Base-by-base conservation (phyloP, 2,797 vertebrate species). In the Falco peregrinus region DNA sequence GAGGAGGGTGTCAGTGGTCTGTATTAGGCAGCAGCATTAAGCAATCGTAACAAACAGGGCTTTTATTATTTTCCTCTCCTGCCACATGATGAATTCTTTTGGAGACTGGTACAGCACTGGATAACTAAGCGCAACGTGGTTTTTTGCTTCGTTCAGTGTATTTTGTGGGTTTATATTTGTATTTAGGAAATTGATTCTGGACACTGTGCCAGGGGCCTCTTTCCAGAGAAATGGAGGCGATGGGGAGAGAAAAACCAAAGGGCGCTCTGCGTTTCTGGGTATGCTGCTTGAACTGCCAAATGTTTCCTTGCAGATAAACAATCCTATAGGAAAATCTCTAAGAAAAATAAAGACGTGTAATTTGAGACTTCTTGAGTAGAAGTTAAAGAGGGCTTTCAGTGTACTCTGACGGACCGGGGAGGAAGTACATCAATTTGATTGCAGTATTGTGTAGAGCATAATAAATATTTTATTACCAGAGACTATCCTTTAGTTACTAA, bases 341-440 rank as follows among this genome's bases (percentile, higher is more conserved):
- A 86, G 84, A 50, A 86, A 94, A 91, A 84, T 57, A 50, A 78
- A 86, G 67, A 45, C 88, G 19, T 77, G 50, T 94, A 93, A 89
- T 54, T 33, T 74, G 95, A 95, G 95, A 87, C 79, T 87, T 70
- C 47, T 51, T 1, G 37, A 71, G 73, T n/a, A 63, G 83, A 65
- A 87, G 86, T 93, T 93, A 76, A 74, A 95, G 85, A 90, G 76
- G 87, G 65, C 70, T 96, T 77, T 75, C 86, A 63, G 91, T 87
- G 71, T 75, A 41, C 91, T 77, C 84, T 84, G 85, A 94, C 87
- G 91, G 84, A 64, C 37, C 71, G 57, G 87, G 74, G 61, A 64
- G 86, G 80, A 89, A 74, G 84, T 47, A 33, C 85, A 84, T 67
- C 80, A 60, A 19, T 53, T 59, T 71, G 76, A 4, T 13, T 51